Base-by-base conservation (phyloP, 2,113 vertebrate genomes). In the Pagrus major region DNA sequence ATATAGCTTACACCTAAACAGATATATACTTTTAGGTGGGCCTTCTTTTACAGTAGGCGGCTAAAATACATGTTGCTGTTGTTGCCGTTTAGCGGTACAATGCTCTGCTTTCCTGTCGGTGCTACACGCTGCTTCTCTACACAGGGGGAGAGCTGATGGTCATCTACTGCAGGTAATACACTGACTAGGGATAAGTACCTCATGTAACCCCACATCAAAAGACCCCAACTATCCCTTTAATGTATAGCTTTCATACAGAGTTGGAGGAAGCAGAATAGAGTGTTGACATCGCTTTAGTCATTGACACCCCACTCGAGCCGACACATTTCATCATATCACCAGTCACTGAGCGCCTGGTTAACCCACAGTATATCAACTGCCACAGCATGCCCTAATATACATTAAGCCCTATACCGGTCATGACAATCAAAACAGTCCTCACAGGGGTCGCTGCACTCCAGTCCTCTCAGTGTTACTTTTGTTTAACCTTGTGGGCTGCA, bases 401-500 rank as follows among this genome's bases (percentile, higher is more conserved):
- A 66, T 78, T 51, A 54, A 63, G 42, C 37, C 42, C 52, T 39
- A 51, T 51, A 68, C 83, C 42, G 78, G 61, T 84, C 73, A 67
- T 49, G 79, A 82, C 80, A 81, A 87, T 83, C 72, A 73, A 66
- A 78, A 74, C 81, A 76, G 58, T 76, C 81, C 79, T 70, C 67
- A 5, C 79, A 76, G 60, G 72, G 77, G 70, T 90, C 85, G 77
- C 63, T 14, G 46, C 35, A 4, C 80, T 55, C 59, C 29, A 21
- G 33, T 61, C 31, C 12, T 51, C 75, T 84, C 80, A 49, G 56
- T 56, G 78, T 81, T 89, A 52, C 66, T 77, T 81, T 74, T 49
- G 58, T 86, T 91, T 91, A 88, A 92, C 91, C 89, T 92, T 92
- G 74, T 81, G 84, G 41, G 59, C 72, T 76, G 72, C 79, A 71